Evolutionary conservation across 2,113 vertebrate species (phyloP).

Genomic region (Anas platyrhynchos): DNA sequence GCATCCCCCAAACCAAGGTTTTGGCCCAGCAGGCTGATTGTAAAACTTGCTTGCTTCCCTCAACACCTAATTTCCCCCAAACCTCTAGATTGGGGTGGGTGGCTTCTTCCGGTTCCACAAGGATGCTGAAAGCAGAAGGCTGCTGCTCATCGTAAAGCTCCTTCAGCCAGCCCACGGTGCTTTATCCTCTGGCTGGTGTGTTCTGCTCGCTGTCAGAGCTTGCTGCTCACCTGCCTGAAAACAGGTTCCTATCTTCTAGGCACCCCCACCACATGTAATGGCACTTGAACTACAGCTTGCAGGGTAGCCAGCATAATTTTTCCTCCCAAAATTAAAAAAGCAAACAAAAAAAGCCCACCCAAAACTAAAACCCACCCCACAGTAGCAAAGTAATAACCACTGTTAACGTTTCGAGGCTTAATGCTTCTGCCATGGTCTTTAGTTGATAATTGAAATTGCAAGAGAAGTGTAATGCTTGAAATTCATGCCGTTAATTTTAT

Average conservation of each 20-base stretch:
- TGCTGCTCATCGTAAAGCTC: not conserved
- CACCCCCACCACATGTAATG: not conserved
- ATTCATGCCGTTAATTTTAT: constrained; percentile 61
- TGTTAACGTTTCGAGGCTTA: constrained; percentile 31
- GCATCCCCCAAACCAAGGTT: too few relatives aligned
- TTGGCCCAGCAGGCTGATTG: not conserved
- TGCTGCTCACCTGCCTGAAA: not conserved
- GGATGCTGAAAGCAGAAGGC: not conserved
- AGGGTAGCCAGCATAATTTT: not conserved
- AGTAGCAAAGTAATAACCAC: not conserved
- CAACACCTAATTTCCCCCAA: not conserved
- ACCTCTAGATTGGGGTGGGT: not conserved
- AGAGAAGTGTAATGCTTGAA: constrained; percentile 51
- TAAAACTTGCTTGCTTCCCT: not conserved
- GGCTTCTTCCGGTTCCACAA: not conserved
- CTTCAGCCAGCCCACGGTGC: not conserved
- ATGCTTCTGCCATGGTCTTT: constrained; percentile 24
- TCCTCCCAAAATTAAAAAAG: not conserved
- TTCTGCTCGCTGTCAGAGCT: not conserved
- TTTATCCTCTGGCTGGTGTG: not conserved
- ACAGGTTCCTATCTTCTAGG: not conserved
- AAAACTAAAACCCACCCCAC: not conserved
- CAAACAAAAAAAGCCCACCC: not conserved
- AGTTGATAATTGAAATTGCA: constrained; percentile 62
- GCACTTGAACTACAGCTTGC: not conserved